These are phyloP conservation scores for Lobophora halterata DNA, from an alignment of 2,888 invertebrate genomes.

Conservation along the genomic window DNA sequence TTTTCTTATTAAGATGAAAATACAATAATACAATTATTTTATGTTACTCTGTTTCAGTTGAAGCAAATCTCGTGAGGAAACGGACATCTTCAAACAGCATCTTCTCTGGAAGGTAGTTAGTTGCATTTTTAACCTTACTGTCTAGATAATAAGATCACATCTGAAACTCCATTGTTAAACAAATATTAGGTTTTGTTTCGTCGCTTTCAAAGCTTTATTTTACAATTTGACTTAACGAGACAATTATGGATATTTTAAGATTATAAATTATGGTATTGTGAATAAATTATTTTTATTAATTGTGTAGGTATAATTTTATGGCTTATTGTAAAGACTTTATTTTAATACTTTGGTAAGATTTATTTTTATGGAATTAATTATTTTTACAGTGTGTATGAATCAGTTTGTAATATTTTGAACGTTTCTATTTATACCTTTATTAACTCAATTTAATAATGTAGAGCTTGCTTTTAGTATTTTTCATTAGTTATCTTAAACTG, in stretches of 20 bases:
- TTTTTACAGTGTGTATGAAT: too few relatives aligned
- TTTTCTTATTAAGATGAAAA: neutral
- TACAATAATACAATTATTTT: too few relatives aligned
- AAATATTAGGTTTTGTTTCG: constrained; percentile 8
- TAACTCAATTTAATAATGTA: too few relatives aligned
- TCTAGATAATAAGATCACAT: constrained; percentile 23
- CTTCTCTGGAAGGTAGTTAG: constrained; percentile 89
- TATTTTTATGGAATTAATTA: constrained; percentile 36
- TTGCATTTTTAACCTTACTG: constrained; percentile 37
- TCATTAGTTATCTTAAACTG: too few relatives aligned
- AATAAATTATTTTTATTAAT: constrained; percentile 24
- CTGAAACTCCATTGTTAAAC: constrained; percentile 9
- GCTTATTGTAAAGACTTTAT: constrained; percentile 28
- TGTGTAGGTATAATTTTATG: constrained; percentile 35
- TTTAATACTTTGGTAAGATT: constrained; percentile 17
- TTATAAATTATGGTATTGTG: constrained; percentile 17
- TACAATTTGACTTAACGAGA: constrained; percentile 19
- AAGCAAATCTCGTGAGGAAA: constrained; percentile 86
- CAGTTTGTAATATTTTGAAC: too few relatives aligned
- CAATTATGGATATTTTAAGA: constrained; percentile 22
- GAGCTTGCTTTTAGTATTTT: too few relatives aligned
- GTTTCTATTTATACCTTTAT: too few relatives aligned
- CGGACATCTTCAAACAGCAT: constrained; percentile 87
- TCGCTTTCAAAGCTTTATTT: constrained; percentile 26
- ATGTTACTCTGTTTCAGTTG: constrained; percentile 78